Percentiles rank a stretch among this genome's conserved stretches.
Evolutionary conservation across 2,113 vertebrate genomes (phyloP).

Genomic region (Scomber colias): DNA sequence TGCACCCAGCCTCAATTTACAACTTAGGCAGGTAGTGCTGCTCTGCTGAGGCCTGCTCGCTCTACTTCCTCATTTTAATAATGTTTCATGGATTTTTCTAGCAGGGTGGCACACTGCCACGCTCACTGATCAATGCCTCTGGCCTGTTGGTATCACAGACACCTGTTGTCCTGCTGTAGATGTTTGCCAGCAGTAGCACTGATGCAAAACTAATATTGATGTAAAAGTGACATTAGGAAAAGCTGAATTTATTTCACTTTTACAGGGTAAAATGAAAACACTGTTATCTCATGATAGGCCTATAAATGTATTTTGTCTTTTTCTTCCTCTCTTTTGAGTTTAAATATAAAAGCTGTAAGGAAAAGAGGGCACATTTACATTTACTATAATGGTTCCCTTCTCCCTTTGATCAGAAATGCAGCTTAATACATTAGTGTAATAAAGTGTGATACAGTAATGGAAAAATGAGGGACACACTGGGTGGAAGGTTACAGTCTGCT

Average conservation of each 20-base stretch:
- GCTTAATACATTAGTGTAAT: background rate
- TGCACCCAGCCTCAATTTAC: constrained; percentile 9
- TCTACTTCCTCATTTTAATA: background rate
- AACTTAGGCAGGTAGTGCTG: background rate
- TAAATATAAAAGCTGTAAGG: background rate
- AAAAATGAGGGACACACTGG: background rate
- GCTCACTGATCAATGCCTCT: constrained; percentile 5
- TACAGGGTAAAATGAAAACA: background rate
- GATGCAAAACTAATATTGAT: constrained; percentile 18
- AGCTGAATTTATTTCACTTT: background rate
- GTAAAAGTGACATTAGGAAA: background rate
- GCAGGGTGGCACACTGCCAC: background rate
- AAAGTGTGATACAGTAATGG: background rate
- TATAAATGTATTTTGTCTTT: background rate
- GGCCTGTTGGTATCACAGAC: constrained; percentile 4
- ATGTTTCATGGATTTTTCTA: background rate
- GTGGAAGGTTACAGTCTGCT: background rate
- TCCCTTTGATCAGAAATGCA: background rate
- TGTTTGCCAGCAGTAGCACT: constrained; percentile 24
- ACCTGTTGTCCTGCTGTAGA: constrained; percentile 33
- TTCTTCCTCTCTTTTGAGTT: background rate
- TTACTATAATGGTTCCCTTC: background rate
- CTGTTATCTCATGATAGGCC: background rate
- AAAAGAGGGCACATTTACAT: background rate
- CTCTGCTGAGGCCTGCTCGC: constrained; percentile 16